Percentiles rank a stretch among this genome's conserved stretches.
phyloP scores from a whole-genome alignment of 2,797 vertebrate genomes.

The Danionella dracula region DNA sequence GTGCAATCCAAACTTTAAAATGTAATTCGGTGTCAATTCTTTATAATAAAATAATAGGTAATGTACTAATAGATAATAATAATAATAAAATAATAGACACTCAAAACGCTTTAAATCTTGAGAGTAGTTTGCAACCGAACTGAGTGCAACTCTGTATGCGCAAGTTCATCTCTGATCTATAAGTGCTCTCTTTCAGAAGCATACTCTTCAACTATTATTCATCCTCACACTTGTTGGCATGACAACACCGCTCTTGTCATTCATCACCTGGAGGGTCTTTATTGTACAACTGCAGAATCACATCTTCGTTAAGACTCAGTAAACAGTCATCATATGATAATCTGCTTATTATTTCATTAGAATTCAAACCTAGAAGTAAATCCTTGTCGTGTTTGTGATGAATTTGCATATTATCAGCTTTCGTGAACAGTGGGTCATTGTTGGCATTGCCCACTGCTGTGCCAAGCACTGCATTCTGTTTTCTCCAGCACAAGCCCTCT shows the following conservation, averaged over 20 bases:
- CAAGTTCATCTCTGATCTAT: too few species aligned
- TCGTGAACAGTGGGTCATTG: constrained; percentile 13
- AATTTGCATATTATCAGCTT: not conserved
- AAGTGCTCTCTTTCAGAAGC: not conserved
- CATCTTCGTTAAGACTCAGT: not conserved
- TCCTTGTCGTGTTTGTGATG: not conserved
- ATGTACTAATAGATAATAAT: too few species aligned
- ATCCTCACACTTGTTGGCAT: constrained; percentile 14
- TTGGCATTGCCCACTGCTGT: not conserved
- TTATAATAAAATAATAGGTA: too few species aligned
- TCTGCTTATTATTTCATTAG: not conserved
- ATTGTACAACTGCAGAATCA: not conserved
- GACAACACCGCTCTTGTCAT: constrained; percentile 9
- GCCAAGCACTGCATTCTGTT: constrained; percentile 31
- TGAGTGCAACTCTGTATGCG: too few species aligned
- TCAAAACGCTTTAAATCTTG: too few species aligned
- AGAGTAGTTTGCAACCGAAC: too few species aligned
- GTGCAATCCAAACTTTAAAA: too few species aligned
- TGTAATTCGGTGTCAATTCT: too few species aligned
- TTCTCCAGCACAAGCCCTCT: constrained; percentile 29
- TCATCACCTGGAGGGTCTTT: constrained; percentile 5
- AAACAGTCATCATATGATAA: not conserved
- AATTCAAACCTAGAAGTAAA: not conserved
- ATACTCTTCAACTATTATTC: not conserved
- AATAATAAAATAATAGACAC: too few species aligned